Conservation (phyloP, 2,113 vertebrate species). For the Microcebus griseorufus region DNA sequence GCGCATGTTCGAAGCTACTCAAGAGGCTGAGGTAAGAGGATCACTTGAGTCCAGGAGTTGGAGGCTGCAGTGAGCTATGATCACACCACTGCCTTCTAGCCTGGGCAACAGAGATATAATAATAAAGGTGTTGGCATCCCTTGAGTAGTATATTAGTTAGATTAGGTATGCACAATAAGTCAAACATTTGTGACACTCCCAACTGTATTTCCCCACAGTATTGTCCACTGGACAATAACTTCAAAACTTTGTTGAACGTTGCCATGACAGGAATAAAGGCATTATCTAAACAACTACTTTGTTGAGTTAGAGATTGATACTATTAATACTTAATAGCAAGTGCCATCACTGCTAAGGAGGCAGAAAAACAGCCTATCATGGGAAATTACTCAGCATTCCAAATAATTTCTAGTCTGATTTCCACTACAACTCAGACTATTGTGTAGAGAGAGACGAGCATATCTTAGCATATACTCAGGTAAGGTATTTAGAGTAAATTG, state of each 20-base stretch:
- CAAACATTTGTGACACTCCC: not conserved
- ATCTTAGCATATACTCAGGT: not conserved
- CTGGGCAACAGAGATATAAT: too few relatives aligned
- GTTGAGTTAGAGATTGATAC: not conserved
- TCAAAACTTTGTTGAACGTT: not conserved
- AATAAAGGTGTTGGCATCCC: not conserved
- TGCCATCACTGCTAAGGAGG: not conserved
- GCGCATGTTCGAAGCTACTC: too few relatives aligned
- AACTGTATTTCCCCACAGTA: not conserved
- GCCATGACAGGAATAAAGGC: not conserved
- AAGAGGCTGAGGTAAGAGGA: too few relatives aligned
- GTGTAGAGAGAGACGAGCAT: not conserved
- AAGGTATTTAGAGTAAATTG: not conserved
- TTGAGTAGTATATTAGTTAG: not conserved
- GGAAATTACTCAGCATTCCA: slow-evolving; percentile 23
- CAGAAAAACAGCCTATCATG: not conserved
- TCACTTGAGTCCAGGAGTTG: too few relatives aligned
- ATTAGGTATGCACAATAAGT: not conserved
- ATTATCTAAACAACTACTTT: not conserved
- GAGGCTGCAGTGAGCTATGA: too few relatives aligned
- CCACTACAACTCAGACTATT: not conserved
- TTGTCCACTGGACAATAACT: not conserved
- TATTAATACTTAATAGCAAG: not conserved
- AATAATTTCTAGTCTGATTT: not conserved
- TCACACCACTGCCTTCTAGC: too few relatives aligned